Base-by-base conservation (phyloP, 2,888 invertebrate genomes). In the Pollenia amentaria region DNA sequence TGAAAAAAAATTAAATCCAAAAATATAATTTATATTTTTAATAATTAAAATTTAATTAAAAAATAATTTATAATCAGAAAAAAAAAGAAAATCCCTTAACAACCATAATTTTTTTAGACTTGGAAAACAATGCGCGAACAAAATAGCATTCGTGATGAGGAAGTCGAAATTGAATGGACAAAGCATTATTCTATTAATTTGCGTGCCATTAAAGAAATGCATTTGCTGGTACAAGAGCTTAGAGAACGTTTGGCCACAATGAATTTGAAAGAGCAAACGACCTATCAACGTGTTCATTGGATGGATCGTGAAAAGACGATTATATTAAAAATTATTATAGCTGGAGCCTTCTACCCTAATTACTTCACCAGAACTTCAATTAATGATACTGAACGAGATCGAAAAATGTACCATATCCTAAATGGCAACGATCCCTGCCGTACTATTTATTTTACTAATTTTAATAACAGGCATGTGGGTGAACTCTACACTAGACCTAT, bases 331-430 rank as follows among this genome's bases (percentile, higher is more conserved):
- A 95, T 96, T 2, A 88, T 92, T 21, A 92, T 93, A 62, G 91
- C 93, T 7, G 93, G 93, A 8, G 98, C 98, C 1, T 98, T 98
- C 93, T 99, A 98, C 94, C 99, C 99, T 0, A 96, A 98, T 93
- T 99, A 97, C 93, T 99, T 97, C 93, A 93, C 96, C 21, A 94
- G 95, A 46, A 90, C 93, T 10, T 91, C 94, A 21, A 94, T 94
- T 2, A 93, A 93, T 51, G 94, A 95, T 70, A 94, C 95, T 77
- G 93, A 94, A 0, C 94, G 95, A 85, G 97, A 97, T 91, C 94
- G 95, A 0, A 95, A 95, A 40, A 95, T 96, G 0, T 95, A 96
- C 4, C 96, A 95, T 88, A 91, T 92, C 0, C 93, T 98, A 0
- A 95, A 95, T 21, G 97, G 97, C 0, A 94, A 95, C 44, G 96